Percentiles rank a stretch among this genome's conserved stretches.
phyloP scores from a whole-genome alignment of 2,797 vertebrate genomes.

The Sitta carolinensis region DNA sequence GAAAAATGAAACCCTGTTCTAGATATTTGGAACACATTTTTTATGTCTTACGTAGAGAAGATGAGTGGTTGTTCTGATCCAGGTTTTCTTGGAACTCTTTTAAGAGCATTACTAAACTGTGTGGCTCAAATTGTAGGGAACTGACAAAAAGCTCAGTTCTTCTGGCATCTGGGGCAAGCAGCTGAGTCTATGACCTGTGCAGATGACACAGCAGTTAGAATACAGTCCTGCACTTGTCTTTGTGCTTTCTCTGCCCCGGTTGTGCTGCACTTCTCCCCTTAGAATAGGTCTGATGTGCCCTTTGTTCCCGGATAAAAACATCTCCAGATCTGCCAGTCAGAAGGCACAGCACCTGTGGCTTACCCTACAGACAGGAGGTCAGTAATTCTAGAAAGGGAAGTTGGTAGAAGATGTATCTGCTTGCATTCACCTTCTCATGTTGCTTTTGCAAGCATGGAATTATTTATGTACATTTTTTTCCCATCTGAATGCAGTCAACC shows the following conservation, averaged over 20 bases:
- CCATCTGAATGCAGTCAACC: background rate
- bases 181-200: background rate
- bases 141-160: background rate
- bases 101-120: background rate
- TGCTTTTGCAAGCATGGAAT: background rate
- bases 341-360: background rate
- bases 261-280: background rate
- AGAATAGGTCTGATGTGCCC: background rate
- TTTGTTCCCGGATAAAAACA: slow-evolving; percentile 9
- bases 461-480: background rate
- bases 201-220: background rate
- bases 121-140: background rate
- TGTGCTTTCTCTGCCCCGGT: background rate
- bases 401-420: background rate
- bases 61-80: background rate
- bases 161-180: background rate
- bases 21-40: background rate
- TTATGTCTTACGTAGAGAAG: background rate
- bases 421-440: background rate
- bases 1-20: background rate
- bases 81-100: background rate
- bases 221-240: background rate
- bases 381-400: background rate
- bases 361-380: background rate
- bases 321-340: background rate